Percentiles rank a stretch among this genome's conserved stretches.
phyloP scores from a whole-genome alignment of 2,113 vertebrate species.

The Gallinago media region DNA sequence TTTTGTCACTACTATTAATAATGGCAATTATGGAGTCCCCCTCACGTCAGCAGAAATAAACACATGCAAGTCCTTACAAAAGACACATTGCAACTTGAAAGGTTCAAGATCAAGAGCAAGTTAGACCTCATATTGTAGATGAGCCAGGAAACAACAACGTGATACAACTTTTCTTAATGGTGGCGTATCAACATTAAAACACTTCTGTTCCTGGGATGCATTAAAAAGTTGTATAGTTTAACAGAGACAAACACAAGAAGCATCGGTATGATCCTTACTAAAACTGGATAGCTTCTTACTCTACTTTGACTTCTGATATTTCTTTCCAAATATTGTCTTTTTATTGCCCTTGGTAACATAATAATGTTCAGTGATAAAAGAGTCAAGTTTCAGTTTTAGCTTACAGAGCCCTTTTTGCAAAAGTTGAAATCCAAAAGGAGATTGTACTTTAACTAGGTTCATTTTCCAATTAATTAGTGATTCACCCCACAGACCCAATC shows the following conservation, averaged over 20 bases:
- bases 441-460: not conserved
- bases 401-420: not conserved
- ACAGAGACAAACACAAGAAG: not conserved
- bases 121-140: not conserved
- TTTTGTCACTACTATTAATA: slow-evolving; percentile 22
- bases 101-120: not conserved
- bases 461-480: not conserved
- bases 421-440: not conserved
- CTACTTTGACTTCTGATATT: not conserved
- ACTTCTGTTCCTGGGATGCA: not conserved
- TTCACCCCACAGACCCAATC: not conserved
- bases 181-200: not conserved
- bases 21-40: not conserved
- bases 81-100: not conserved
- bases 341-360: not conserved
- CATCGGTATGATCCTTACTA: not conserved
- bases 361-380: not conserved
- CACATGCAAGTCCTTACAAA: not conserved
- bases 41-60: not conserved
- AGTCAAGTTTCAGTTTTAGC: not conserved
- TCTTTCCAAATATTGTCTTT: not conserved
- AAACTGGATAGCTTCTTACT: not conserved
- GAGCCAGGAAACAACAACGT: not conserved
- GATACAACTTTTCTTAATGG: not conserved
- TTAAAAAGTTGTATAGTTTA: not conserved